phyloP scores from a whole-genome alignment of 2,797 vertebrate genomes.

The Scyliorhinus canicula region DNA sequence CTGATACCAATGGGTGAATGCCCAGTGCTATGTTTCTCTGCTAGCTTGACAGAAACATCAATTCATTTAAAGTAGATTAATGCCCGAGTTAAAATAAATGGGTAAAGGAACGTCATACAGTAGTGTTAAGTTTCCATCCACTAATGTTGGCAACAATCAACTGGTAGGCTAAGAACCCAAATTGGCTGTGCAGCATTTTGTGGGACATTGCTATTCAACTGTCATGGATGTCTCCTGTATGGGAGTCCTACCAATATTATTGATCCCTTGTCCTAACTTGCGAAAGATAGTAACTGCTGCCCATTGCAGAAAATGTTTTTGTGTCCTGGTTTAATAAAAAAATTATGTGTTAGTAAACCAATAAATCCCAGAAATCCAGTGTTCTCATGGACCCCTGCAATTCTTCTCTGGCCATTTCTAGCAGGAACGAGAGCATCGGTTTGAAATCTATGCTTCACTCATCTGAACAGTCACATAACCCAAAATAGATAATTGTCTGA shows the following conservation, averaged over 20 bases:
- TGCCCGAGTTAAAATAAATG: neutral
- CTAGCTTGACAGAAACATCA: neutral
- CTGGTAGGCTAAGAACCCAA: neutral
- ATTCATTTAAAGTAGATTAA: neutral
- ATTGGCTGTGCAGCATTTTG: neutral
- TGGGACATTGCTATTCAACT: neutral
- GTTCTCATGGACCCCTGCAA: neutral
- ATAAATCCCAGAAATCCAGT: neutral
- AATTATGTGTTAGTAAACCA: neutral
- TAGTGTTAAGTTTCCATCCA: neutral
- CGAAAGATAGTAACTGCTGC: neutral
- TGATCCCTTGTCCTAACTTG: neutral
- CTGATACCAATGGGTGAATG: neutral
- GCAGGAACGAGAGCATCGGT: neutral
- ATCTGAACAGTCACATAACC: neutral
- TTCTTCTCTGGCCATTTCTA: neutral
- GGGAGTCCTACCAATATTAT: neutral
- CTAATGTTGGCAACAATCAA: neutral
- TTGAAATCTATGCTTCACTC: neutral
- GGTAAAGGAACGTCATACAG: neutral
- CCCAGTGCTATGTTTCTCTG: neutral
- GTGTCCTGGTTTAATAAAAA: neutral
- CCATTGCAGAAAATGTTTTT: neutral
- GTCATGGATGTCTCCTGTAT: neutral
- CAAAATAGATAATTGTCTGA: neutral